These are phyloP conservation scores for Meteorus cinctellus DNA, from an alignment of 2,888 invertebrate genomes.

Conservation along the genomic window DNA sequence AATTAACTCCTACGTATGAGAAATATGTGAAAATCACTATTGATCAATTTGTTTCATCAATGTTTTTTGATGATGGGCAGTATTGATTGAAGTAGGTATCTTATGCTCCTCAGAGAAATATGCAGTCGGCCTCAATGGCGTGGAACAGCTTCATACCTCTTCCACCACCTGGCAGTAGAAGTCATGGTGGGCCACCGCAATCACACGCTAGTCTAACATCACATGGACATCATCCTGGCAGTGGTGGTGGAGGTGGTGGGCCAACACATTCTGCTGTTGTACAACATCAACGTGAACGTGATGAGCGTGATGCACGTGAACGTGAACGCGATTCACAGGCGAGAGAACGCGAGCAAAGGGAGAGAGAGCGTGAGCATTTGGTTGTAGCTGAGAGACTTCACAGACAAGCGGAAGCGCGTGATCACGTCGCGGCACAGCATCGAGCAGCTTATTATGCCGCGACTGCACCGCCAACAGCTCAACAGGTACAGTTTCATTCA, in stretches of 20 bases:
- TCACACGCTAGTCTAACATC: constrained; percentile 59
- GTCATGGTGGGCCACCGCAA: constrained; percentile 58
- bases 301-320: constrained; percentile 69
- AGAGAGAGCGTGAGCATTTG: constrained; percentile 59
- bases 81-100: constrained; percentile 72
- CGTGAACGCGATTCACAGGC: constrained; percentile 51
- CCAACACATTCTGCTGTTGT: constrained; percentile 63
- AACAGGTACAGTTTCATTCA: constrained; percentile 62
- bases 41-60: background rate
- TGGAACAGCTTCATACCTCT: constrained; percentile 70
- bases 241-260: constrained; percentile 49
- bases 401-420: constrained; percentile 67
- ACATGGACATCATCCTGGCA: constrained; percentile 65
- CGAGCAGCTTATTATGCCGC: constrained; percentile 76
- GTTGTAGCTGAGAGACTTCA: constrained; percentile 67
- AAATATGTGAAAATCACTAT: background rate
- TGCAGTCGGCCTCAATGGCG: constrained; percentile 69
- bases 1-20: background rate
- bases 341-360: constrained; percentile 52
- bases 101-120: constrained; percentile 71
- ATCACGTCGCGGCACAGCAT: constrained; percentile 73
- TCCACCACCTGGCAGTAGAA: constrained; percentile 66
- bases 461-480: constrained; percentile 63
- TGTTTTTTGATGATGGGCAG: constrained; percentile 55
- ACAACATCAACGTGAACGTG: constrained; percentile 52